Evolutionary conservation across 2,113 vertebrate genomes (phyloP), one percentile per base, ranked within the genome.

Genomic region (Zosterops japonicus): DNA sequence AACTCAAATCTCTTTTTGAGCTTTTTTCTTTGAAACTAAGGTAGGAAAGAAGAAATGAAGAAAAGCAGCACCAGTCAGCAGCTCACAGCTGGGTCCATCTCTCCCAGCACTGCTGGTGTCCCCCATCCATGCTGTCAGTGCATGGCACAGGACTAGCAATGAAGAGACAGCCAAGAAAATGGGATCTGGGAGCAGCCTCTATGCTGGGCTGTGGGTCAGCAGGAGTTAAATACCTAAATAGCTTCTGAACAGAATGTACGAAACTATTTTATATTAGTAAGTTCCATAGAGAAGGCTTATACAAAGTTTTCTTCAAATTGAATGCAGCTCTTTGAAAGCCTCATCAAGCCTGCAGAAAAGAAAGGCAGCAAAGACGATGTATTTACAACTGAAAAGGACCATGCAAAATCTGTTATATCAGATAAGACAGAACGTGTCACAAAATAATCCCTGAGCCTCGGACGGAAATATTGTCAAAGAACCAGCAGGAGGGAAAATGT

Each of bases 321-420:
- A 83, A 13, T 11, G 20, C 14, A 47, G 23, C 20, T 68, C 70
- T 87, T 81, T 29, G 17, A 76, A 75, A 87, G 28, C 5, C 22
- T 60, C 24, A 22, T 20, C 36, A 23, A 75, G 63, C 19, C 13
- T 10, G 21, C 14, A 46, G 61, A 60, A 59, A 21, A 53, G 41
- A 92, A 65, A 20, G 53, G 31, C 21, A 57, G 49, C 17, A 44
- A 87, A 86, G n/a, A 39, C 0, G 0, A 19, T 1, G 2, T 6
- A 12, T n/a, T 31, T 28, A 28, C 11, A 57, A 35, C 41, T 27
- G 61, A 57, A 56, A 71, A 68, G 36, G 36, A 57, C 35, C 44
- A 6, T 4, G 27, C 33, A 76, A 82, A 89, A 57, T 29, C 61
- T 61, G 11, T 46, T 72, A 17, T 0, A 79, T 57, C 28, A 79